Conservation (phyloP, 2,113 vertebrate genomes). For the Phrynocephalus versicolor region DNA sequence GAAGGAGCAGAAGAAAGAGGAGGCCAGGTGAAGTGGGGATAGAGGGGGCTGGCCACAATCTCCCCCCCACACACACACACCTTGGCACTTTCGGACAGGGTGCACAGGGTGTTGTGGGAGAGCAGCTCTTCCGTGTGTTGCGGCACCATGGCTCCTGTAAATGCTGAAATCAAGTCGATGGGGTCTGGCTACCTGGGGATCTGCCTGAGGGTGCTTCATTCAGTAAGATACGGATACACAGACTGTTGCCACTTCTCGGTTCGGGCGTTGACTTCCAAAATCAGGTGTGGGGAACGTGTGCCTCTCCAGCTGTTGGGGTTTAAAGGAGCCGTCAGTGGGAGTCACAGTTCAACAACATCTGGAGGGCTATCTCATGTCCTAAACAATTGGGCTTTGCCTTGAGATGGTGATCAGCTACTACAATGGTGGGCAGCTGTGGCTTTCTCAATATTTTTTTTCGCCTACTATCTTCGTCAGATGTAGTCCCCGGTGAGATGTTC, state of each 20-base stretch:
- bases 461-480: no score
- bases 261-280: background rate
- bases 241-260: background rate
- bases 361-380: background rate
- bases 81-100: background rate
- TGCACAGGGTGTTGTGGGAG: background rate
- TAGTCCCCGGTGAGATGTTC: no score
- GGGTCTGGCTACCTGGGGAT: background rate
- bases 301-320: background rate
- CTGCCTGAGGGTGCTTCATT: background rate
- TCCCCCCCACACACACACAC: no score
- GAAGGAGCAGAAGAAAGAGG: conserved; percentile 79
- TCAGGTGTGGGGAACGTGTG: background rate
- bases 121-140: background rate
- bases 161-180: background rate
- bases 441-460: no score
- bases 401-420: no score
- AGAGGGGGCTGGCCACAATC: background rate
- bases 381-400: background rate
- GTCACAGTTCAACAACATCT: no score
- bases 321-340: no score
- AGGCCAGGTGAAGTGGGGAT: conserved; percentile 63
- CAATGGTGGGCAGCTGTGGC: no score
- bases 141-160: background rate
- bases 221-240: background rate